A percentile compares a stretch with the other conserved stretches of the same genome.
Conservation (phyloP, 2,888 invertebrate species). For the Heliothis peltigera region DNA sequence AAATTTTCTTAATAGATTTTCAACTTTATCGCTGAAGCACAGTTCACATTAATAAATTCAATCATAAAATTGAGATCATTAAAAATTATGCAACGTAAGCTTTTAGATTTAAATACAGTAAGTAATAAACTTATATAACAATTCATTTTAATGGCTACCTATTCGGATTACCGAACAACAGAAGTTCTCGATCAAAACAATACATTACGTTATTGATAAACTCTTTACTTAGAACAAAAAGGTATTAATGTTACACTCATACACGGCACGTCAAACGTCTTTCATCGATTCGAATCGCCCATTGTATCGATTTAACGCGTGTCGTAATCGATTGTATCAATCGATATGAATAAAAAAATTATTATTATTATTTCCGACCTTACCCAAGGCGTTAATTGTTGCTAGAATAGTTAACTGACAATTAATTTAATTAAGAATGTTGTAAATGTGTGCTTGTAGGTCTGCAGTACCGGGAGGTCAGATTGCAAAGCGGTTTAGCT, state of each 20-base stretch:
- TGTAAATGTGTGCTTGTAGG: constrained; percentile 71
- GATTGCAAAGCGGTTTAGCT: constrained; percentile 43
- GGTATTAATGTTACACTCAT: constrained; percentile 65
- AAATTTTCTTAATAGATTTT: too few species aligned
- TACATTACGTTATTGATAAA: constrained; percentile 59
- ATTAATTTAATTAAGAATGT: constrained; percentile 83
- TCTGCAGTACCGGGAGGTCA: constrained; percentile 69
- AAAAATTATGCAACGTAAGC: constrained; percentile 12
- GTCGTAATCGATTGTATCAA: constrained; percentile 82
- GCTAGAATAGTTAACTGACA: constrained; percentile 75
- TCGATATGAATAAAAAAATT: constrained; percentile 69
- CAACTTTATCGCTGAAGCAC: too few species aligned
- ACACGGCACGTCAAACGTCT: constrained; percentile 73
- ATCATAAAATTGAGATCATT: neutral
- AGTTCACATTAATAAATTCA: neutral
- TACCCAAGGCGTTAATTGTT: constrained; percentile 82
- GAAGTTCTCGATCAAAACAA: constrained; percentile 55
- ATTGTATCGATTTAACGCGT: constrained; percentile 82
- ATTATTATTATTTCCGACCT: constrained; percentile 86
- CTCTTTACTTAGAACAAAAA: constrained; percentile 55
- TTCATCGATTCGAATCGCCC: constrained; percentile 80
- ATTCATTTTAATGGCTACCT: constrained; percentile 51
- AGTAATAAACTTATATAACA: constrained; percentile 51
- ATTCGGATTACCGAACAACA: constrained; percentile 42
- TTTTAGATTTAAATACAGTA: constrained; percentile 15